Percentiles rank a stretch among this genome's conserved stretches.
phyloP scores from a whole-genome alignment of 2,113 vertebrate genomes.

The Axis porcinus region DNA sequence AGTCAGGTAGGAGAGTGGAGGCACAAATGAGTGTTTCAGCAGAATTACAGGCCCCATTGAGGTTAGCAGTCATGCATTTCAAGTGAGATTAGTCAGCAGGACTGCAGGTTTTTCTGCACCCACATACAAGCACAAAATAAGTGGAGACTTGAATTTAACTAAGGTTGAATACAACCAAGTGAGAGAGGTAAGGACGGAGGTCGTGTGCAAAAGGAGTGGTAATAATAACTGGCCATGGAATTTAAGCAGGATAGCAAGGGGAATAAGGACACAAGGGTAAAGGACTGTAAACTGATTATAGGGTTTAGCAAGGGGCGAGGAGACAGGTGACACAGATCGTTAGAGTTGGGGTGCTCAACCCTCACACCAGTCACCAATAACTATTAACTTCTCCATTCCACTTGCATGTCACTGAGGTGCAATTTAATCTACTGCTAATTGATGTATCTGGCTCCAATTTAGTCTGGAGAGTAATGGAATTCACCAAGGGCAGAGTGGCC shows the following conservation, averaged over 20 bases:
- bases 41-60: background rate
- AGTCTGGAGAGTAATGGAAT: background rate
- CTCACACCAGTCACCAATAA: background rate
- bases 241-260: background rate
- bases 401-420: background rate
- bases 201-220: background rate
- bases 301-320: rapidly evolving
- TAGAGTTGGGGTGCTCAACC: background rate
- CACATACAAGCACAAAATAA: background rate
- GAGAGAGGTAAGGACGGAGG: background rate
- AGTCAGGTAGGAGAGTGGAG: background rate
- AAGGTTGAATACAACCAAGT: background rate
- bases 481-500: background rate
- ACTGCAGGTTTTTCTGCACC: background rate
- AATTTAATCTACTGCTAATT: background rate
- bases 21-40: background rate
- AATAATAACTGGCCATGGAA: background rate
- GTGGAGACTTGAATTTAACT: background rate
- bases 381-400: background rate
- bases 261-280: background rate
- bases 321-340: background rate
- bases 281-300: background rate
- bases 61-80: background rate
- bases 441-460: background rate
- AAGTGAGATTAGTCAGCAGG: background rate